Base-by-base conservation (phyloP, 2,113 vertebrate genomes). In the Candoia aspera region DNA sequence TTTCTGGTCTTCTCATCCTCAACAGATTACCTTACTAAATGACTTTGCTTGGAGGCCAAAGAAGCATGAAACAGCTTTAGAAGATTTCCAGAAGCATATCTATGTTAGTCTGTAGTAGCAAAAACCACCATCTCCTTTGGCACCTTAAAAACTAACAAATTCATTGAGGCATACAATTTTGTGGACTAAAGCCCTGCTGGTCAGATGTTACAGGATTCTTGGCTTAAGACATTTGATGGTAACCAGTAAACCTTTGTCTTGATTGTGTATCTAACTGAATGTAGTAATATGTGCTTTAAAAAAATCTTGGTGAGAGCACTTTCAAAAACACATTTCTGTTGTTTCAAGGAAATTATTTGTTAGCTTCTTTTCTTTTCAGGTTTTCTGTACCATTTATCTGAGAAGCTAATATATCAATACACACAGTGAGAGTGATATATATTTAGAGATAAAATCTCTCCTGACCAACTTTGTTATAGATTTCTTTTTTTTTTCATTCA, bases 21-120 rank as follows among this genome's bases (percentile, higher is more conserved):
- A 46, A 57, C 23, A 84, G 68, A 68, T 29, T 90, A 10, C 6
- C 6, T 93, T 94, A 92, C 33, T 60, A 57, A 60, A 88, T 55
- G 87, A 84, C 92, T 96, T 94, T 64, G 87, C 95, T 93, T 93
- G 60, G 86, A 96, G 95, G 90, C 68, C 93, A 5, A 3, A 89
- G 84, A 0, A 86, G 85, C 91, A 90, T 91, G 64, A 93, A 60
- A 60, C 83, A 93, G 90, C 90, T 0, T 15, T 89, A 86, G 90
- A 79, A 68, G 23, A 57, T 68, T 68, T 87, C 60, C 90, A 91
- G 84, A 68, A 92, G 54, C 33, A 73, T n/a, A 62, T 42, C 6
- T n/a, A 33, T 37, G 29, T 91, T 91, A 37, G 13, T 37, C 29
- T 86, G 17, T 15, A 24, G 49, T 33, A 37, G 58, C 29, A 68